A percentile compares a stretch with the other conserved stretches of the same genome.
phyloP scores from a whole-genome alignment of 2,113 vertebrate species.

The Enhydra lutris region DNA sequence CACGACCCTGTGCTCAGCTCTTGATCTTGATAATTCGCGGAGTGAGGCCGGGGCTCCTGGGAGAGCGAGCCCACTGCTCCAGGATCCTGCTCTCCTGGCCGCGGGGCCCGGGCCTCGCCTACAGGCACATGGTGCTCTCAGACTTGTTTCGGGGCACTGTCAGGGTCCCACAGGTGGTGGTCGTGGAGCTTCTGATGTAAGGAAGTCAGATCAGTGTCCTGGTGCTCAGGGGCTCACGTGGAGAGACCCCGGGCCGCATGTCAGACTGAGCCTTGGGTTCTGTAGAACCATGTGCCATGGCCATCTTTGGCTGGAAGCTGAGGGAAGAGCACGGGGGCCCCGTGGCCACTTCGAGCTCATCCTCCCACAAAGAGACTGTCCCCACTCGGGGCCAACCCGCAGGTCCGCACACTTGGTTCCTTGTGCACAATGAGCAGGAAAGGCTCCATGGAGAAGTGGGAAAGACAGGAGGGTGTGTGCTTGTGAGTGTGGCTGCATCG shows the following conservation, averaged over 20 bases:
- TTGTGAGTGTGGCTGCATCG: neutral
- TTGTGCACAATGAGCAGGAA: neutral
- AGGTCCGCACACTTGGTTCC: rapidly evolving
- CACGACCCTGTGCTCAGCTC: neutral
- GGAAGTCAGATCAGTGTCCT: neutral
- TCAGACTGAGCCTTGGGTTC: too few species aligned
- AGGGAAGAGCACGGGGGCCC: too few species aligned
- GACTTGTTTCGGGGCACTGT: neutral
- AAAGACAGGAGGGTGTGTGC: too few species aligned
- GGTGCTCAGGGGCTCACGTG: too few species aligned
- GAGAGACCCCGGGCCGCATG: rapidly evolving
- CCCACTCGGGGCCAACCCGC: neutral
- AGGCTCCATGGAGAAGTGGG: neutral
- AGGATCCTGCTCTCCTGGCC: rapidly evolving
- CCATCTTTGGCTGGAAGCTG: neutral
- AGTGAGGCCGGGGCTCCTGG: neutral
- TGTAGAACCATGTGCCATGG: rapidly evolving
- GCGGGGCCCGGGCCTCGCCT: rapidly evolving
- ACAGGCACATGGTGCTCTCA: rapidly evolving
- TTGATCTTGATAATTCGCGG: neutral
- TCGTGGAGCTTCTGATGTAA: rapidly evolving
- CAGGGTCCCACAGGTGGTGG: neutral
- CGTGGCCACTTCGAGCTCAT: rapidly evolving
- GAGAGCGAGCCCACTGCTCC: rapidly evolving
- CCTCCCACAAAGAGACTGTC: neutral